These are phyloP conservation scores for Siphlonurus alternatus DNA, from an alignment of 2,888 invertebrate genomes.

Conservation along the genomic window DNA sequence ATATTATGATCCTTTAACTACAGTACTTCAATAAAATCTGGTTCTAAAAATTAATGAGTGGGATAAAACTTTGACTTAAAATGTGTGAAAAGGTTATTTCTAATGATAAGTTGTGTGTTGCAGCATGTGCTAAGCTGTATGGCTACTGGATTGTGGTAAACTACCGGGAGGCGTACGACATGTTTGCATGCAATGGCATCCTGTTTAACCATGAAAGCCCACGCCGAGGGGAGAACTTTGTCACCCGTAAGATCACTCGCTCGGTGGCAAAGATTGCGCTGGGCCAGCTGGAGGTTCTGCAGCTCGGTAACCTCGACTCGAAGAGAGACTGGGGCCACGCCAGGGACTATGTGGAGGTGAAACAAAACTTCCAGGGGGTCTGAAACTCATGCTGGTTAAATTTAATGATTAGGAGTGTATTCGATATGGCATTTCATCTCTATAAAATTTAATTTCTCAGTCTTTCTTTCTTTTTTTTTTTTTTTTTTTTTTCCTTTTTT, in stretches of 20 bases:
- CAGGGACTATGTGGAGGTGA: conserved; percentile 84
- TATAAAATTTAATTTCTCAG: too few relatives aligned
- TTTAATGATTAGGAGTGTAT: too few relatives aligned
- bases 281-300: conserved; percentile 67
- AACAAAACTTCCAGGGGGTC: conserved; percentile 9
- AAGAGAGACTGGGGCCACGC: conserved; percentile 98
- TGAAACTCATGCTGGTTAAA: too few relatives aligned
- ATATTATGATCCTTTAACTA: too few relatives aligned
- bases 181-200: conserved; percentile 93
- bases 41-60: too few relatives aligned
- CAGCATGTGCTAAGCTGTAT: conserved; percentile 90
- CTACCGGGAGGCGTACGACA: conserved; percentile 86
- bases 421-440: too few relatives aligned
- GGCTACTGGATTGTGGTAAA: conserved; percentile 94
- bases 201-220: conserved; percentile 96
- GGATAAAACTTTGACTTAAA: too few relatives aligned
- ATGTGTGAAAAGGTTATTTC: too few relatives aligned
- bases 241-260: conserved; percentile 93
- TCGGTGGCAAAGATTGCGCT: conserved; percentile 92
- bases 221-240: conserved; percentile 91
- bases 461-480: too few relatives aligned
- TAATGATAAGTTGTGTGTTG: too few relatives aligned
- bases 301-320: conserved; percentile 89
- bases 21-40: too few relatives aligned
- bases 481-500: too few relatives aligned